phyloP scores from a whole-genome alignment of 2,113 vertebrate species.

The Grammomys dolichurus region DNA sequence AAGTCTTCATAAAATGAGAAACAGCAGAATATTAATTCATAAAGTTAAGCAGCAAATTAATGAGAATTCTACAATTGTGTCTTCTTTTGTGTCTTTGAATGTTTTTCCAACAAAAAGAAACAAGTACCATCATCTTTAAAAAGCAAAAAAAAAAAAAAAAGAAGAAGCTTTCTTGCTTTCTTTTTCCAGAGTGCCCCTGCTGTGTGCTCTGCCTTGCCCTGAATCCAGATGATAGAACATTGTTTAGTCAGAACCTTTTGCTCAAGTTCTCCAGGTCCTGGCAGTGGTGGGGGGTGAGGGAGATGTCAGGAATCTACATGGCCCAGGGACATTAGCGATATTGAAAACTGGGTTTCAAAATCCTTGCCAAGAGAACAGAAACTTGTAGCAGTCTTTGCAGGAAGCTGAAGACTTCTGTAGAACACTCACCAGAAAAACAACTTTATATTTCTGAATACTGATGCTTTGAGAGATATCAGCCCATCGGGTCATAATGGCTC shows the following conservation, averaged over 20 bases:
- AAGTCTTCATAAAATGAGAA: neutral
- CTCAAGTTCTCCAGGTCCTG: too few relatives aligned
- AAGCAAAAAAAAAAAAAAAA: neutral
- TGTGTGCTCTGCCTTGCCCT: neutral
- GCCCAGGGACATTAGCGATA: neutral
- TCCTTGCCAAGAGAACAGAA: slow-evolving; percentile 17
- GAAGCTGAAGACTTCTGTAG: neutral
- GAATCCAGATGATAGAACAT: neutral
- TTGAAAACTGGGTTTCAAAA: slow-evolving; percentile 33
- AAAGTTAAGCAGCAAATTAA: neutral
- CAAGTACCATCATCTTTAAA: neutral
- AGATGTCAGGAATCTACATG: too few relatives aligned
- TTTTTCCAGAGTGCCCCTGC: neutral
- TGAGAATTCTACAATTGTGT: neutral
- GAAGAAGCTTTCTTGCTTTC: neutral
- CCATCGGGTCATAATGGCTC: neutral
- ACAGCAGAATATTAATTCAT: neutral
- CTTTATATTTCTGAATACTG: neutral
- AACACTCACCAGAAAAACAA: neutral
- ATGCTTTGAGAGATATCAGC: slow-evolving; percentile 38
- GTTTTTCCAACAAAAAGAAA: slow-evolving; percentile 44
- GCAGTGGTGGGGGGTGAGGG: too few relatives aligned
- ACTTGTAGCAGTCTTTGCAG: slow-evolving; percentile 8
- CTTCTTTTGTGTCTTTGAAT: slow-evolving; percentile 38
- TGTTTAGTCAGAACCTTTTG: neutral